Evolutionary conservation across 2,797 vertebrate genomes (phyloP), one percentile per base, ranked within the genome.

Genomic region (Philypnodon macrostomus): DNA sequence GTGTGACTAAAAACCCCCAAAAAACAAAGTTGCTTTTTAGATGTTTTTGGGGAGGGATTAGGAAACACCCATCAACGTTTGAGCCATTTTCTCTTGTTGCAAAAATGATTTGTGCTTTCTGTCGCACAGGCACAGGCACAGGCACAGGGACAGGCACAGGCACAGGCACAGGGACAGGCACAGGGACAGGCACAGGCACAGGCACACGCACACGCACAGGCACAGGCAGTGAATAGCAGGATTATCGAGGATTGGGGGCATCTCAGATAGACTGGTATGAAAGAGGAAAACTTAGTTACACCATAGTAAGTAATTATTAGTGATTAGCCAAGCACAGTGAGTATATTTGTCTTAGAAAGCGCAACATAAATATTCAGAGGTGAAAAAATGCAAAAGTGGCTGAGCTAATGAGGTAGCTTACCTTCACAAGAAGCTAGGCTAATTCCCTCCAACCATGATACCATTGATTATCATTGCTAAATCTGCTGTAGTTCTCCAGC

Each of bases 21-120:
- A 68, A 32, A 67, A 53, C 29, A 54, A 66, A 34, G 37, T 52
- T 59, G 21, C 69, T 75, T 65, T 78, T 77, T 75, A 53, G 55
- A 60, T 59, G 39, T 48, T 64, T 48, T 64, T 54, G 61, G 39
- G 17, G 15, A 14, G 15, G 48, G 49, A 74, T 67, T 39, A 48
- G 26, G 14, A 67, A 67, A 66, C 58, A 58, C 13, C 27, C 44
- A 72, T 60, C 54, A 73, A 42, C 47, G 66, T 57, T 53, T 63
- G 30, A 67, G 58, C 42, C 53, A 47, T 57, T 63, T 69, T 53
- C 38, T 53, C 64, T 69, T 63, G 49, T 70, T 44, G 58, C 4
- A 21, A 58, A 40, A 66, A 65, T 58, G 45, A 60, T 38, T 59
- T 48, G 56, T 55, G 44, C 26, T 21, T 58, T 35, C 29, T 47